Base-by-base conservation (phyloP, 2,113 vertebrate species). In the Cryptotis parvus region DNA sequence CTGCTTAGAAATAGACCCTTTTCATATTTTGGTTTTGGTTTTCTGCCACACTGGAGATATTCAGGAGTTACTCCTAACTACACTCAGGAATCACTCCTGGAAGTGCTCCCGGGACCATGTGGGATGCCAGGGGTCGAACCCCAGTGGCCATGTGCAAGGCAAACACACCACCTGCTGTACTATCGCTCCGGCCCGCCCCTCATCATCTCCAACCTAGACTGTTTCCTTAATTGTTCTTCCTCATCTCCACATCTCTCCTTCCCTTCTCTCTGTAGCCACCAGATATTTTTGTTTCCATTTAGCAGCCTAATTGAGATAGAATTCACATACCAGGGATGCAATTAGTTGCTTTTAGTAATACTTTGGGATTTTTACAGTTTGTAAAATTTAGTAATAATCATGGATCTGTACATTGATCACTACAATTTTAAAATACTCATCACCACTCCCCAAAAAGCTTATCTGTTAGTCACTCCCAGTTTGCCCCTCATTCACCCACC, bases 261-360 rank as follows among this genome's bases (percentile, higher is more conserved):
- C 22, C 24, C 69, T 84, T 89, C 63, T 84, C 65, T 63, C 61
- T 14, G 27, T 78, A 63, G 22, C 22, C 12, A 83, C 70, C 29
- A 87, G 63, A 87, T 72, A 63, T 29, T 55, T 45, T 66, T 68
- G 74, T 80, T 87, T 29, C 55, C 65, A 83, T 78, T 77, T 49
- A 6, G n/a, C n/a, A n/a, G n/a, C n/a, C n/a, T n/a, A n/a, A 52
- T 58, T 91, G 43, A 87, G 37, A 22, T 88, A 39, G 78, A 87
- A 73, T 58, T 83, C 1, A 33, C 33, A 55, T 76, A 35, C 20
- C 73, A 31, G 37, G 58, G 15, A 52, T 37, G 31, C 4, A 52
- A 6, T 63, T 9, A 4, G 27, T 65, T 69, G n/a, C 68, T 68
- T 82, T 87, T 69, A 76, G 43, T 81, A 12, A 75, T 87, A 22